These are phyloP conservation scores for Pterois miles DNA, from an alignment of 2,797 vertebrate genomes.

Conservation along the genomic window DNA sequence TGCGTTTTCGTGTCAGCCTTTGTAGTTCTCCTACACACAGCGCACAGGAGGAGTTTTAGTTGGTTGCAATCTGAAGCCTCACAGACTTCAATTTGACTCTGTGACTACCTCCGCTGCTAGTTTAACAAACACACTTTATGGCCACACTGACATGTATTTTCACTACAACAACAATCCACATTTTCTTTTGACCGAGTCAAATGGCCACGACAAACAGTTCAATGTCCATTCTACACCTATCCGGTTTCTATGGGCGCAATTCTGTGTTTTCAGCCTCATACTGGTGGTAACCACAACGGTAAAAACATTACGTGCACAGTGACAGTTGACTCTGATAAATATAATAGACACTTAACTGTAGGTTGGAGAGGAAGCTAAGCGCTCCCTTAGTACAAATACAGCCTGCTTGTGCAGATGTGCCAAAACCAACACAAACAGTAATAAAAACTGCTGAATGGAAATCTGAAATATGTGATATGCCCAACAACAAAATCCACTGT, in stretches of 20 bases:
- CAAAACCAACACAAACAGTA: background rate
- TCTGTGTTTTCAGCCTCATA: background rate
- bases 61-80: background rate
- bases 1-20: background rate
- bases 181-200: background rate
- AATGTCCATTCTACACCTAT: background rate
- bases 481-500: background rate
- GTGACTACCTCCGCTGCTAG: background rate
- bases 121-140: background rate
- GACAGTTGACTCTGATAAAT: background rate
- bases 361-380: background rate
- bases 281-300: slow-evolving; percentile 10
- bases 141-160: background rate
- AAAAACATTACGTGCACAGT: background rate
- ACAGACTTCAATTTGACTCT: background rate
- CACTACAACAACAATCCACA: background rate
- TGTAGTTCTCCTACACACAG: background rate
- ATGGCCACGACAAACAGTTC: background rate
- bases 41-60: background rate
- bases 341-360: background rate
- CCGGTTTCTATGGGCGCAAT: background rate
- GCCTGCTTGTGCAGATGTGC: background rate
- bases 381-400: background rate
- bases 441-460: background rate
- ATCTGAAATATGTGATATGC: background rate